Percentiles rank a stretch among this genome's conserved stretches.
phyloP scores from a whole-genome alignment of 2,888 invertebrate species.

The Scaptomyza polygonia region DNA sequence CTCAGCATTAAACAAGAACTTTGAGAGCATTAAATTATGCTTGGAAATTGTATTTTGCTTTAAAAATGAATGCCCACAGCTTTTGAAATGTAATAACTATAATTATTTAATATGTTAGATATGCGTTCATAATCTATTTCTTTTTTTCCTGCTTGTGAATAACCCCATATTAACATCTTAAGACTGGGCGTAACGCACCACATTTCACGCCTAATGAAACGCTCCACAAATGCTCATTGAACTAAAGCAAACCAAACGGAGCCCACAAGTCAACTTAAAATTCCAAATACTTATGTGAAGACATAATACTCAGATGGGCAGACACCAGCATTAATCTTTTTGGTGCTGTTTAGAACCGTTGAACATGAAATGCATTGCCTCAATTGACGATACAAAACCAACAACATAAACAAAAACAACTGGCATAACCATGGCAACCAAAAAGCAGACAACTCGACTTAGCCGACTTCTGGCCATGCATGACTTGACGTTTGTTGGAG shows the following conservation, averaged over 20 bases:
- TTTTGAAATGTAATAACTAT: conserved; percentile 23
- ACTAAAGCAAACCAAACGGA: conserved; percentile 44
- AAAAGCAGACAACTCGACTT: conserved; percentile 50
- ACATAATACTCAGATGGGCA: conserved; percentile 27
- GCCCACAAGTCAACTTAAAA: conserved; percentile 77
- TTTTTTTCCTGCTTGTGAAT: conserved; percentile 2
- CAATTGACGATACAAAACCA: conserved; percentile 39
- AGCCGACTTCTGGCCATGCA: conserved; percentile 57
- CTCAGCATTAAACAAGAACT: background rate
- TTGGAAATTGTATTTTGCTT: background rate
- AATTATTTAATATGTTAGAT: conserved; percentile 51
- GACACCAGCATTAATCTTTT: conserved; percentile 42
- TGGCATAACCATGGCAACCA: conserved; percentile 28
- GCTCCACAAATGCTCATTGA: conserved; percentile 52
- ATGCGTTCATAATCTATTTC: conserved; percentile 7
- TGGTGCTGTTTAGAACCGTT: conserved; percentile 50
- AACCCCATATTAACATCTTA: conserved; percentile 65
- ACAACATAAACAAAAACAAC: conserved; percentile 15
- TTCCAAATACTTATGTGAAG: conserved; percentile 59
- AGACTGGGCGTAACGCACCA: conserved; percentile 57
- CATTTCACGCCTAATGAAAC: conserved; percentile 71
- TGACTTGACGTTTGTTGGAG: conserved; percentile 70
- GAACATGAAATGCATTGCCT: conserved; percentile 51
- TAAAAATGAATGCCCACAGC: background rate
- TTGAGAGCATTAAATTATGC: background rate